Percentiles rank a stretch among this genome's conserved stretches.
Evolutionary conservation across 2,113 vertebrate species (phyloP).

Genomic region (Oreotrochilus melanogaster): DNA sequence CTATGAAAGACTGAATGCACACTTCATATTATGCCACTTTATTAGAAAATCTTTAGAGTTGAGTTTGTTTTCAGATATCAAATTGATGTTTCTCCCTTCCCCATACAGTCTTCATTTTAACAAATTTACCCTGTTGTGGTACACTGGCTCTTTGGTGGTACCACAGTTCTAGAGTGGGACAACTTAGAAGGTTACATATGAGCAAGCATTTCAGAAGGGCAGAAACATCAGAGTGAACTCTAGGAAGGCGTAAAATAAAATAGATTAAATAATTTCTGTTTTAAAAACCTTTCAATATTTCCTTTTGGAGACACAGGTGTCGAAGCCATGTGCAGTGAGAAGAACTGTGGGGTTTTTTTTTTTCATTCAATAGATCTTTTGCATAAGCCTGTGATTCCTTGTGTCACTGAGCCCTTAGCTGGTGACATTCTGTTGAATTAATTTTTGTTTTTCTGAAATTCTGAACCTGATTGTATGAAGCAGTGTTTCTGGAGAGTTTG

Average conservation of each 20-base stretch:
- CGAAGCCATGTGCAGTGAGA: background rate
- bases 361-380: background rate
- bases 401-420: background rate
- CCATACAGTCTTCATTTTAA: background rate
- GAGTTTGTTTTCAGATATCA: background rate
- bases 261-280: background rate
- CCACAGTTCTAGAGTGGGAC: background rate
- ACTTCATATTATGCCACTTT: background rate
- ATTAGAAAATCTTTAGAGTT: background rate
- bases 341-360: background rate
- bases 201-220: background rate
- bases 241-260: background rate
- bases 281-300: background rate
- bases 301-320: background rate
- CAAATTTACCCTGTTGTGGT: fast-evolving
- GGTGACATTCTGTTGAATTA: background rate
- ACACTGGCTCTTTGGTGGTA: background rate
- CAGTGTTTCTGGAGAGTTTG: background rate
- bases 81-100: background rate
- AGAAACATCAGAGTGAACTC: background rate
- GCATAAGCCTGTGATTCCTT: background rate
- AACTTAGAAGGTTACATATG: background rate
- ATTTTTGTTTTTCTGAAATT: background rate
- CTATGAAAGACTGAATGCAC: fast-evolving
- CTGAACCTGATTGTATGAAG: background rate